Evolutionary conservation across 2,797 vertebrate species (phyloP).

Genomic region (Siniperca obscura): DNA sequence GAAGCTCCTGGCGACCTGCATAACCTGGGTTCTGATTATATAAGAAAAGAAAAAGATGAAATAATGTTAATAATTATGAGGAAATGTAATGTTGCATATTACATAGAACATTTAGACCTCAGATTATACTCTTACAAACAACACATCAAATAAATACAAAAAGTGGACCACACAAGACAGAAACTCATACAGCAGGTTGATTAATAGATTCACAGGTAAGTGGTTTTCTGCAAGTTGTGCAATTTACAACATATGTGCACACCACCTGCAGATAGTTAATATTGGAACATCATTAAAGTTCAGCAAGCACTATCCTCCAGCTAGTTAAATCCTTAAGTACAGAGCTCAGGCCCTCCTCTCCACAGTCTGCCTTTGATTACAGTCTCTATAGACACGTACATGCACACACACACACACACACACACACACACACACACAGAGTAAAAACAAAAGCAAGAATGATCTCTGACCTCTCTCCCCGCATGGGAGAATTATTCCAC

Average conservation of each 20-base stretch:
- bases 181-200: neutral
- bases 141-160: neutral
- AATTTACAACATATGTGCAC: neutral
- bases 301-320: conserved; percentile 14
- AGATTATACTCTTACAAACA: neutral
- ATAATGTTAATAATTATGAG: neutral
- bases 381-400: neutral
- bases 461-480: conserved; percentile 29
- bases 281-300: conserved; percentile 29
- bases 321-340: conserved; percentile 32
- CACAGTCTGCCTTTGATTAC: conserved; percentile 41
- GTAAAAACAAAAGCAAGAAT: neutral
- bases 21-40: conserved; percentile 93
- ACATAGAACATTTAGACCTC: neutral
- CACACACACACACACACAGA: neutral
- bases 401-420: neutral
- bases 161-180: neutral
- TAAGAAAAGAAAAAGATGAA: neutral
- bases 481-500: conserved; percentile 31
- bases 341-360: conserved; percentile 17
- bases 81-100: neutral
- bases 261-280: neutral
- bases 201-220: neutral
- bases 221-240: neutral
- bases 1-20: conserved; percentile 95